phyloP scores from a whole-genome alignment of 2,888 invertebrate species.

The Phalera bucephala region DNA sequence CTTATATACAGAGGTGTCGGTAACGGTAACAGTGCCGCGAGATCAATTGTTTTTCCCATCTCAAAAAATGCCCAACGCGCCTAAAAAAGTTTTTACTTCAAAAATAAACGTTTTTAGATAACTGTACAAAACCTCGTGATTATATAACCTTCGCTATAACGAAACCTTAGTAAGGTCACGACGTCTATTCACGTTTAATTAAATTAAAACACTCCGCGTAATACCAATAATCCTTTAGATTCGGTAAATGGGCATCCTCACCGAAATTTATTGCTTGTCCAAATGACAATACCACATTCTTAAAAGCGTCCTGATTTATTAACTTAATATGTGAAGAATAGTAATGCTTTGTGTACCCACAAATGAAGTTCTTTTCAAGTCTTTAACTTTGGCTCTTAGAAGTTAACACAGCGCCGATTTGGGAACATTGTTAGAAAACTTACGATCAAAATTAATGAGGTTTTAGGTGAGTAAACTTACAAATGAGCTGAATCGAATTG shows the following conservation, averaged over 20 bases:
- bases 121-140: too few species aligned
- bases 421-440: constrained; percentile 43
- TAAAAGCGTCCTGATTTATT: constrained; percentile 21
- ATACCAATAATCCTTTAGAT: neutral
- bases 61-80: too few species aligned
- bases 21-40: too few species aligned
- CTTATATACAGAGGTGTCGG: too few species aligned
- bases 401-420: constrained; percentile 43
- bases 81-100: too few species aligned
- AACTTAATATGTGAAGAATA: constrained; percentile 11
- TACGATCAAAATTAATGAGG: constrained; percentile 57
- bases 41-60: too few species aligned
- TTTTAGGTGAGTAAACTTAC: constrained; percentile 42
- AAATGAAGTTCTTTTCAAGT: constrained; percentile 42
- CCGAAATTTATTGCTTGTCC: neutral
- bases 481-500: constrained; percentile 19
- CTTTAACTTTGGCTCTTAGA: constrained; percentile 50
- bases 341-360: constrained; percentile 13
- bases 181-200: too few species aligned
- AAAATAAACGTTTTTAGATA: too few species aligned
- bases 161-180: too few species aligned
- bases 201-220: neutral
- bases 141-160: too few species aligned
- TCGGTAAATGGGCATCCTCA: neutral
- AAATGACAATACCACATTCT: neutral